phyloP scores from a whole-genome alignment of 2,888 invertebrate species.

The Drosophila macrospina region DNA sequence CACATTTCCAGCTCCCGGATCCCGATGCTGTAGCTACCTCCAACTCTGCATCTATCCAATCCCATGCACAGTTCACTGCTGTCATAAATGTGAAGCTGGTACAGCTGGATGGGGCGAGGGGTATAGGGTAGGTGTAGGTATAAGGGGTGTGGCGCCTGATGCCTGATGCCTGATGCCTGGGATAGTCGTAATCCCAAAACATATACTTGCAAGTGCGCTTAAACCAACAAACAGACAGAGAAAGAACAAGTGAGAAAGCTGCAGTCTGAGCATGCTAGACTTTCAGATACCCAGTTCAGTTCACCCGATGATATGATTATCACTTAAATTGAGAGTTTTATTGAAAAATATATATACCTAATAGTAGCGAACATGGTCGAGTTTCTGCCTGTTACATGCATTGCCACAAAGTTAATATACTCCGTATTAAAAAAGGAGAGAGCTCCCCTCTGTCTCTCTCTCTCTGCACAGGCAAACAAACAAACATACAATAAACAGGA shows the following conservation, averaged over 20 bases:
- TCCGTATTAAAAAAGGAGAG: neutral
- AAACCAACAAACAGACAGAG: constrained; percentile 47
- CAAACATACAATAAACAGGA: constrained; percentile 70
- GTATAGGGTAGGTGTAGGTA: neutral
- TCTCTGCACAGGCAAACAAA: constrained; percentile 35
- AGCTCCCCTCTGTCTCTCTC: too few species aligned
- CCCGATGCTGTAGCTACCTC: too few species aligned
- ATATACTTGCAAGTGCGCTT: constrained; percentile 75
- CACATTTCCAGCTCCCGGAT: neutral
- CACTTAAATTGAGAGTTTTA: too few species aligned
- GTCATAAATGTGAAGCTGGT: constrained; percentile 20
- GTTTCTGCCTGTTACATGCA: neutral
- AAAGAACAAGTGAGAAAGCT: neutral
- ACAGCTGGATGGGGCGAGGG: neutral
- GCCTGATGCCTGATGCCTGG: constrained; percentile 15
- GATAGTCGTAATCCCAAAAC: constrained; percentile 72
- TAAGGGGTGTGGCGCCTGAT: neutral
- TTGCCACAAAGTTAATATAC: constrained; percentile 2
- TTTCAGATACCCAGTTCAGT: neutral
- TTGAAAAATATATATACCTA: neutral
- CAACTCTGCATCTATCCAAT: constrained; percentile 33
- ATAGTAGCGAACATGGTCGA: too few species aligned
- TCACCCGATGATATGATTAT: too few species aligned
- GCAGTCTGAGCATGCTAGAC: neutral
- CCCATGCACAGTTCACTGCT: constrained; percentile 36